Evolutionary conservation across 1,140 invertebrate genomes (phyloP).

Genomic region (Penaeus indicus): DNA sequence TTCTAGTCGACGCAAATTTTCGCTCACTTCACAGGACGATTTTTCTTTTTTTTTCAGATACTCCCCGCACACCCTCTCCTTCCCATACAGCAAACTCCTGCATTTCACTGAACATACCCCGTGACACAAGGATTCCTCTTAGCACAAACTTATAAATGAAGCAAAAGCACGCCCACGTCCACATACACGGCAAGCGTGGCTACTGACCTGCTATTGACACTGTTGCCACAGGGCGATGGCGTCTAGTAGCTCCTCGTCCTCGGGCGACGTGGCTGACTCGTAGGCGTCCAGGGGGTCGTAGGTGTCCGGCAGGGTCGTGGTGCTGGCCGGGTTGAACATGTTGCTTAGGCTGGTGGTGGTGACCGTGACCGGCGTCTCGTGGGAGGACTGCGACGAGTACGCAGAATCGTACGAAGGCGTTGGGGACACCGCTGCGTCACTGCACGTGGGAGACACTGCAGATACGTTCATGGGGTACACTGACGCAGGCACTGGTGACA

Average conservation of each 20-base stretch:
- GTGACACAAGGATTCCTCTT: too few relatives aligned
- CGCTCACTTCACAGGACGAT: too few relatives aligned
- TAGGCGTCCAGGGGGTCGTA: conserved; percentile 51
- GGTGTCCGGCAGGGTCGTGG: conserved; percentile 22
- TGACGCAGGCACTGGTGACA: conserved; percentile 49
- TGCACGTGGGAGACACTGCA: conserved; percentile 53
- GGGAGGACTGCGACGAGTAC: conserved; percentile 34
- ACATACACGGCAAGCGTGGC: not conserved
- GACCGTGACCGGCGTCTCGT: conserved; percentile 45
- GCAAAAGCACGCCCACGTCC: not conserved
- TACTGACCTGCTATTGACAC: conserved; percentile 61
- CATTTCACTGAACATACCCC: not conserved
- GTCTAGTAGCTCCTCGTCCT: conserved; percentile 67
- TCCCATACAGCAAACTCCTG: not conserved
- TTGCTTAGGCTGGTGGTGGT: conserved; percentile 13
- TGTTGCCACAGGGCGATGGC: conserved; percentile 67
- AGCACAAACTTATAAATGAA: not conserved
- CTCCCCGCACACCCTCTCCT: not conserved
- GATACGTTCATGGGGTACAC: conserved; percentile 49
- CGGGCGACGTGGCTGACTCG: conserved; percentile 39
- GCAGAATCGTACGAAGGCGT: conserved; percentile 54
- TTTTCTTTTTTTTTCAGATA: too few relatives aligned
- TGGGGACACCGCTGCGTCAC: conserved; percentile 49
- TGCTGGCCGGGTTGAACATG: conserved; percentile 38
- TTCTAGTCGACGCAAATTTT: too few relatives aligned